Evolutionary conservation across 2,113 vertebrate species (phyloP), one percentile per base, ranked within the genome.

Genomic region (Uropsilus gracilis): DNA sequence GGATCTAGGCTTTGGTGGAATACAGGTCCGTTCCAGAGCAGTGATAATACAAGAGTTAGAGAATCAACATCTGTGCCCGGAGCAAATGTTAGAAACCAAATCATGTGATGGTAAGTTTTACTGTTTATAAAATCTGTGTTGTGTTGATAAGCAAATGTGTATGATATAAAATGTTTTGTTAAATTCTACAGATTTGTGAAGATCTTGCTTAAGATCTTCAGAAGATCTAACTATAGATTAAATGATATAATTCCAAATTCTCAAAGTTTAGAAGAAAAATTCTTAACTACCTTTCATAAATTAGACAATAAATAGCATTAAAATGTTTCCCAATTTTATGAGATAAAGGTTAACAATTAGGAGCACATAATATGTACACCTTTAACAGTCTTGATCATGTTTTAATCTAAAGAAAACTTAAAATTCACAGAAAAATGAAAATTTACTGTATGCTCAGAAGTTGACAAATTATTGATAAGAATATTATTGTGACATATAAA

Each of bases 61-160:
- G 63, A 99, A 99, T 97, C 99, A 99, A 96, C 98, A 98, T 96
- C 98, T 99, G 11, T 99, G 99, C 89, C 99, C 99, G 6, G 99
- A 99, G 69, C 99, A 99, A 97, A 98, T 97, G 86, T 98, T 99
- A 98, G 99, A 99, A 98, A 99, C 99, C 39, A 98, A 98, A 94
- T 89, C 98, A 24, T 99, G 99, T 95, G 96, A 97, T 44, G 99
- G 99, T 99, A 95, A 98, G 98, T 95, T 46, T 53, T 34, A 32
- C n/a, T 2, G 32, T 81, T 86, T 78, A 63, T 46, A 9, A 75
- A 55, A 76, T 42, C 24, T 66, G 9, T 64, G 80, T 77, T 64
- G 2, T 55, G 28, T 64, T 82, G 4, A 24, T 63, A 90, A 59
- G 17, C 30, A 78, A 80, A 94, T 57, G 22, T 26, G 6, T n/a